These are phyloP conservation scores for Conger conger DNA, from an alignment of 2,113 vertebrate genomes.

Conservation along the genomic window DNA sequence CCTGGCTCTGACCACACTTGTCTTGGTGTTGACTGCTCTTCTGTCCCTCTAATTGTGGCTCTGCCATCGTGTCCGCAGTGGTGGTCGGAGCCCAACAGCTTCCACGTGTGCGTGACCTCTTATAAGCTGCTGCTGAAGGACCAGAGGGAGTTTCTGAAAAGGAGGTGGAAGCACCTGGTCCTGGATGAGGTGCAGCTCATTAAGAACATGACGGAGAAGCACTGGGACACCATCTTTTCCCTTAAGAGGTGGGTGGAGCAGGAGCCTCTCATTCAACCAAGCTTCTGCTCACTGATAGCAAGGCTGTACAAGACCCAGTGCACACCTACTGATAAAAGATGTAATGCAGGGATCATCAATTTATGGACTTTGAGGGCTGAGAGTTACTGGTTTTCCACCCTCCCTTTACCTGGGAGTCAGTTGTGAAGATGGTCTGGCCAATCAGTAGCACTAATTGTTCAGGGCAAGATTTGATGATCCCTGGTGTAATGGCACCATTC, in stretches of 20 bases:
- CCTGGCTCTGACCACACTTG: background rate
- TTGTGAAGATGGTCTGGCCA: too few species aligned
- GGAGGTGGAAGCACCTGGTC: conserved; percentile 83
- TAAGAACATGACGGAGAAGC: conserved; percentile 85
- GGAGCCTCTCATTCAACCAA: background rate
- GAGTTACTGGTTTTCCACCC: too few species aligned
- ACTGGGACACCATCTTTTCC: conserved; percentile 85
- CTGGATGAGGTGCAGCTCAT: conserved; percentile 88
- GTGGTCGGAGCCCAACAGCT: conserved; percentile 83
- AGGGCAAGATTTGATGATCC: too few species aligned
- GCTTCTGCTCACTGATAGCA: background rate
- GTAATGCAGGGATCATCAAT: too few species aligned
- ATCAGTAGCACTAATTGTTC: too few species aligned
- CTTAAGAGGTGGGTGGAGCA: conserved; percentile 72
- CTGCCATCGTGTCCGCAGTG: conserved; percentile 56
- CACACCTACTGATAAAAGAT: too few species aligned
- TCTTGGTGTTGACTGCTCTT: background rate
- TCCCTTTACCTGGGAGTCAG: too few species aligned
- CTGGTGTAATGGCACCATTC: too few species aligned
- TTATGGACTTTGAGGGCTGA: too few species aligned
- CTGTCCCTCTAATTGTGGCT: background rate
- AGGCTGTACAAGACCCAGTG: too few species aligned
- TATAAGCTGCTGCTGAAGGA: conserved; percentile 89
- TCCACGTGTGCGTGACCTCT: conserved; percentile 87
- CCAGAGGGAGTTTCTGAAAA: conserved; percentile 78